phyloP scores from a whole-genome alignment of 37 sponge, comb jelly and placozoan species.

The Aplysina aerophoba region DNA sequence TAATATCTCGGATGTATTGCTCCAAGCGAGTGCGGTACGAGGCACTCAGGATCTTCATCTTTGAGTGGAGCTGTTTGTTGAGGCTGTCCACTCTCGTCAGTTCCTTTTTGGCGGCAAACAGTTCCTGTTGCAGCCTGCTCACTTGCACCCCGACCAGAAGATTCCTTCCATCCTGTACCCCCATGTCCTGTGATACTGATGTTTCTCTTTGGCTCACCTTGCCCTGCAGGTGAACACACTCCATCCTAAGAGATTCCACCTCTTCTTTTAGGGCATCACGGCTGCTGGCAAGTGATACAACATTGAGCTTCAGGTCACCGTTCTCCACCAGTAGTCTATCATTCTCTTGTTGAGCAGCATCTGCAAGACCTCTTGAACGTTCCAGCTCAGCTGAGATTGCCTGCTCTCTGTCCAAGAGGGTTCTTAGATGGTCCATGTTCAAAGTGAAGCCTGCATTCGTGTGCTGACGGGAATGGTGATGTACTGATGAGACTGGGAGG shows the following conservation, averaged over 20 bases:
- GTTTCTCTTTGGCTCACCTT: constrained; percentile 12
- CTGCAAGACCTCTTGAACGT: neutral
- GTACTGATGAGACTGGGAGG: neutral
- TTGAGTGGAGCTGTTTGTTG: neutral
- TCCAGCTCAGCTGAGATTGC: constrained; percentile 16
- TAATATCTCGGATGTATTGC: constrained; percentile 29
- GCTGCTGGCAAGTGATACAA: constrained; percentile 3
- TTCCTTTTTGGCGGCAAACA: neutral
- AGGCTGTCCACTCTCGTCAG: constrained; percentile 6
- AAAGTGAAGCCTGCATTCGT: neutral
- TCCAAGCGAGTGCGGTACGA: constrained; percentile 28
- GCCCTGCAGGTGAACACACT: constrained; percentile 3
- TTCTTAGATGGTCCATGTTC: neutral
- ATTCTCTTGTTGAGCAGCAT: neutral
- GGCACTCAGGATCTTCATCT: neutral
- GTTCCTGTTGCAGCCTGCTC: neutral
- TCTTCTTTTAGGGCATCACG: neutral
- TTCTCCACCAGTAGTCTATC: neutral
- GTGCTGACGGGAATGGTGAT: neutral
- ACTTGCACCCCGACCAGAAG: neutral
- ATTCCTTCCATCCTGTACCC: neutral
- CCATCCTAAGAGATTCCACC: neutral
- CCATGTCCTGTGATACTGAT: neutral
- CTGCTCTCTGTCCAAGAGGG: constrained; percentile 13
- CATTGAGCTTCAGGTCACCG: constrained; percentile 13